These are phyloP conservation scores for Cercopithecus mona DNA, from an alignment of 2,113 vertebrate genomes.

Conservation along the genomic window DNA sequence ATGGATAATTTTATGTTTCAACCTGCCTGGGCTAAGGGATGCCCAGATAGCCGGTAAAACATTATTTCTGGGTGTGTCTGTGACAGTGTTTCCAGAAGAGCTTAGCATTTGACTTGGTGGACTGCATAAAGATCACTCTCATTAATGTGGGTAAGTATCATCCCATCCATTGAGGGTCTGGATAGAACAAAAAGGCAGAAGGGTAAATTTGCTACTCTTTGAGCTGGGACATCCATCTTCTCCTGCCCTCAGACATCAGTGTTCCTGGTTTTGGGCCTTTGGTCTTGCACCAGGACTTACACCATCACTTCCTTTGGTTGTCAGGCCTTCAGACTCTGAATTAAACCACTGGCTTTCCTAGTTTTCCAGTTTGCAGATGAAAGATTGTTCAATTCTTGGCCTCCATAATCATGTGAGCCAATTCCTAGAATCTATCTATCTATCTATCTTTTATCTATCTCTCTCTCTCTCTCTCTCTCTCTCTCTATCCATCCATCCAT, in stretches of 20 bases:
- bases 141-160: background rate
- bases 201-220: background rate
- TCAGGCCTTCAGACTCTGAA: background rate
- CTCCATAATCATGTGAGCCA: background rate
- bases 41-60: background rate
- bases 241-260: background rate
- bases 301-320: background rate
- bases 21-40: background rate
- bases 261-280: background rate
- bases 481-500: too few species aligned
- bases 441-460: too few species aligned
- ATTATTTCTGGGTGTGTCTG: background rate
- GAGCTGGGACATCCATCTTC: background rate
- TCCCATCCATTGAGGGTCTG: background rate
- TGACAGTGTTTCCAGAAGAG: background rate
- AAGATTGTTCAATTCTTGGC: background rate
- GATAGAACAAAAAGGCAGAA: background rate
- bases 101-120: background rate
- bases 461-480: too few species aligned
- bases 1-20: background rate
- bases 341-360: background rate
- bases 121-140: background rate
- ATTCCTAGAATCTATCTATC: background rate
- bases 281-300: background rate
- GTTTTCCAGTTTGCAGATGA: background rate